Conservation (phyloP, 2,113 vertebrate species). For the Donacobius atricapilla region DNA sequence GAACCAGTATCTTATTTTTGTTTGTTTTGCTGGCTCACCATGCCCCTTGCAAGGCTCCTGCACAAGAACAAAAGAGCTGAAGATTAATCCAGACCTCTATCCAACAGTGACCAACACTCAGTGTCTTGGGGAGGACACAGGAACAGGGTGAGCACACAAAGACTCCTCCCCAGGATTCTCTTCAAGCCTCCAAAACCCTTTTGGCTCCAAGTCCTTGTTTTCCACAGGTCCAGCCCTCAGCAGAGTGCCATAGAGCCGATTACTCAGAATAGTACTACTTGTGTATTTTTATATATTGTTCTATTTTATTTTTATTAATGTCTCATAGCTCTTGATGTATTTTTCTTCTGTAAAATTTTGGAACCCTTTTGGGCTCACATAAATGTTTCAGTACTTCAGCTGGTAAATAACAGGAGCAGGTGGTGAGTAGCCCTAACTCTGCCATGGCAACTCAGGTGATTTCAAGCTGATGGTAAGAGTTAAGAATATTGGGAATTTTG, state of each 20-base stretch:
- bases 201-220: not conserved
- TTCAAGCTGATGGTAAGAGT: not conserved
- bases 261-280: not conserved
- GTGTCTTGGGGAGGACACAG: not conserved
- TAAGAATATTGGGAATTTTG: not conserved
- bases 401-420: not conserved
- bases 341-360: not conserved
- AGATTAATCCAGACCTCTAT: not conserved
- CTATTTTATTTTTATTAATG: not conserved
- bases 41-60: not conserved
- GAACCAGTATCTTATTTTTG: not conserved
- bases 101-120: not conserved
- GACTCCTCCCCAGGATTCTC: not conserved
- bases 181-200: not conserved
- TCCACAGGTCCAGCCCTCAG: not conserved
- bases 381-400: not conserved
- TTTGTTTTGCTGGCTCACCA: rapidly evolving
- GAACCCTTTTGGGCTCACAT: not conserved
- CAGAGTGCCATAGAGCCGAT: not conserved
- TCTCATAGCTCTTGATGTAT: rapidly evolving
- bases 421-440: not conserved
- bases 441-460: not conserved
- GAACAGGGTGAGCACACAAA: not conserved
- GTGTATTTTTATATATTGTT: not conserved
- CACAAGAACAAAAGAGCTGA: not conserved